These are phyloP conservation scores for Zoanthus sansibaricus DNA, from an alignment of 92 coral and sea anemone species.

Conservation along the genomic window DNA sequence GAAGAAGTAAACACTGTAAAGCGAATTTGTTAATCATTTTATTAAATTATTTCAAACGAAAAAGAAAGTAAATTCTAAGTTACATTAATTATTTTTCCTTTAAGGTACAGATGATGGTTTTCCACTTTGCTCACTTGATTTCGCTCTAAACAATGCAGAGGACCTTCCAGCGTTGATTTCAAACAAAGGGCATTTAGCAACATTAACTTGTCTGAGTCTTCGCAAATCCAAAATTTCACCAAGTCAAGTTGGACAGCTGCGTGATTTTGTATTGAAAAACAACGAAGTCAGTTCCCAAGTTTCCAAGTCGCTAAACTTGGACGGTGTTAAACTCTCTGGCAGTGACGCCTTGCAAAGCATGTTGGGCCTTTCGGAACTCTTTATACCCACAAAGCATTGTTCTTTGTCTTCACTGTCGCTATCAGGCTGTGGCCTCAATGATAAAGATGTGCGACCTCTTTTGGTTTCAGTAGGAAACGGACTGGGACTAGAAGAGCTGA, in stretches of 20 bases:
- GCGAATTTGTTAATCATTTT: too few species aligned
- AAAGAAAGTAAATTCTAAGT: too few species aligned
- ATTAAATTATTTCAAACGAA: too few species aligned
- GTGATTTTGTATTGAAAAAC: constrained; percentile 36
- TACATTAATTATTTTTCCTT: not conserved
- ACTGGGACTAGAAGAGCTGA: constrained; percentile 55
- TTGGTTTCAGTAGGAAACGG: constrained; percentile 61
- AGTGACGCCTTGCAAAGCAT: constrained; percentile 63
- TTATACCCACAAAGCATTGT: constrained; percentile 61
- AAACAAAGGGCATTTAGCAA: constrained; percentile 36
- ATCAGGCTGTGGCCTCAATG: constrained; percentile 69
- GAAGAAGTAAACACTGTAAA: too few species aligned
- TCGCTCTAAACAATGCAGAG: constrained; percentile 64
- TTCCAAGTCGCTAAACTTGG: constrained; percentile 61
- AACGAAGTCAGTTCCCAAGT: not conserved
- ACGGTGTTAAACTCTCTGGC: constrained; percentile 76
- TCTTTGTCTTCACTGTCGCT: constrained; percentile 64
- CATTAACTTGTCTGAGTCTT: constrained; percentile 49
- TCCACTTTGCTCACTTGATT: constrained; percentile 50
- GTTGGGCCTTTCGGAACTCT: constrained; percentile 62
- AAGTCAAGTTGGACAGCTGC: constrained; percentile 45
- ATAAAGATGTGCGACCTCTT: constrained; percentile 67
- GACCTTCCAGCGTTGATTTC: constrained; percentile 51
- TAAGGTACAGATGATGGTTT: not conserved
- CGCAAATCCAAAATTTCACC: constrained; percentile 67